Conservation (phyloP, 2,113 vertebrate species). For the Rhodinocichla rosea region DNA sequence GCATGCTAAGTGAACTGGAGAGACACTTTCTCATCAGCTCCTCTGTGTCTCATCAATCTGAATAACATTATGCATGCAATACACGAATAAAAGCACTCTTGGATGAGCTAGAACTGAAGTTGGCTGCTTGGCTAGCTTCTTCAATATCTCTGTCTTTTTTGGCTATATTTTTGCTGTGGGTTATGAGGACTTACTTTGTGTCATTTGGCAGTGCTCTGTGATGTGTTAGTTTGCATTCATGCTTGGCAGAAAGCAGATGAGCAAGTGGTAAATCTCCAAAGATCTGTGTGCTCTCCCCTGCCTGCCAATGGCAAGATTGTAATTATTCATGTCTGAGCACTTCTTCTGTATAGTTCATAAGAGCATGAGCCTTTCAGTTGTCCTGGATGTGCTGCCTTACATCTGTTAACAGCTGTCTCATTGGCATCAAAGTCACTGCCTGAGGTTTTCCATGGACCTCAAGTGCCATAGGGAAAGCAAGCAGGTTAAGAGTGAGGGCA, state of each 20-base stretch:
- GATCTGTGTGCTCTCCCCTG: not conserved
- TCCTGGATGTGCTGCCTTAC: not conserved
- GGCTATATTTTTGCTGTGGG: not conserved
- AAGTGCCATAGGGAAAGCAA: not conserved
- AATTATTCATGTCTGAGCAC: not conserved
- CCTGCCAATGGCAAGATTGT: not conserved
- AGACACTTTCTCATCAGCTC: not conserved
- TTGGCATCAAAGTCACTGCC: not conserved
- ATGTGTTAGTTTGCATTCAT: not conserved
- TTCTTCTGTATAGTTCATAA: not conserved
- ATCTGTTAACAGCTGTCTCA: not conserved
- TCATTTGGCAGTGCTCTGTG: not conserved
- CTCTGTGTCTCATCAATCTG: not conserved
- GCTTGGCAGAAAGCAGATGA: not conserved
- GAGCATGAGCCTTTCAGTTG: not conserved
- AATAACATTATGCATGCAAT: not conserved
- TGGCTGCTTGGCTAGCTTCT: not conserved
- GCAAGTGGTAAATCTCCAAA: not conserved
- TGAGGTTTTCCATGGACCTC: not conserved
- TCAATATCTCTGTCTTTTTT: not conserved
- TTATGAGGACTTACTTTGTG: not conserved
- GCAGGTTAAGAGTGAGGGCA: not conserved
- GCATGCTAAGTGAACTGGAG: not conserved
- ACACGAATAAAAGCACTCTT: not conserved
- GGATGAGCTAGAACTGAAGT: not conserved